Percentiles rank a stretch among this genome's conserved stretches.
Conservation (phyloP, 2,113 vertebrate genomes). For the Hydrochoerus hydrochaeris region DNA sequence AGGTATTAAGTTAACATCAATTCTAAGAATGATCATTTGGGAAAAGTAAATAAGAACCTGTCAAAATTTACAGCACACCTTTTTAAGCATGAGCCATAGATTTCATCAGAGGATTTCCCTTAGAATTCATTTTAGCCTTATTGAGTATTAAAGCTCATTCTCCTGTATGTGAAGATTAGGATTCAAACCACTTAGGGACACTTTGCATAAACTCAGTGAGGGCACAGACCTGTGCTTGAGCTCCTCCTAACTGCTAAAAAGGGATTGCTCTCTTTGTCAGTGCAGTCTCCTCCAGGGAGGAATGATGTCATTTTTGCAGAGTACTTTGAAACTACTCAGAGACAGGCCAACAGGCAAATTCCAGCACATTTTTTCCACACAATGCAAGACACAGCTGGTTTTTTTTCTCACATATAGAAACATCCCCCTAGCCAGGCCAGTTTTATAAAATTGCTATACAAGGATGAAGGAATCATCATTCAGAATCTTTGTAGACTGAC, state of each 20-base stretch:
- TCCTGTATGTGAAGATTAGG: background rate
- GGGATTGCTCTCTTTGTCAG: background rate
- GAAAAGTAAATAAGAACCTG: background rate
- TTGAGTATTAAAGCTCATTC: background rate
- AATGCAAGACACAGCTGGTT: background rate
- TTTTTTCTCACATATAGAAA: slow-evolving; percentile 10
- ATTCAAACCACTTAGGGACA: background rate
- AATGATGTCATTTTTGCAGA: background rate
- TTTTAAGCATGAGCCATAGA: background rate
- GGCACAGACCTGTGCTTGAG: background rate
- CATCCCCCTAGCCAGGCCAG: background rate
- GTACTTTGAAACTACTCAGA: slow-evolving; percentile 35
- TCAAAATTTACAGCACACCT: background rate
- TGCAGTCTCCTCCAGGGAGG: background rate
- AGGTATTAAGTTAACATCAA: background rate
- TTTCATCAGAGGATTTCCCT: background rate
- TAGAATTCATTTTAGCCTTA: background rate
- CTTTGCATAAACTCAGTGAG: background rate
- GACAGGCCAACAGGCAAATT: slow-evolving; percentile 38
- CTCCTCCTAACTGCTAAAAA: background rate
- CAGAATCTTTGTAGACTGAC: background rate
- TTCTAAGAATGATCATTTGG: background rate
- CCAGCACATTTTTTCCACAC: slow-evolving; percentile 22
- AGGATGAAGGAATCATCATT: background rate
- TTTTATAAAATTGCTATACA: background rate